These are phyloP conservation scores for Penaeus japonicus DNA, from an alignment of 1,140 invertebrate genomes.

Conservation along the genomic window DNA sequence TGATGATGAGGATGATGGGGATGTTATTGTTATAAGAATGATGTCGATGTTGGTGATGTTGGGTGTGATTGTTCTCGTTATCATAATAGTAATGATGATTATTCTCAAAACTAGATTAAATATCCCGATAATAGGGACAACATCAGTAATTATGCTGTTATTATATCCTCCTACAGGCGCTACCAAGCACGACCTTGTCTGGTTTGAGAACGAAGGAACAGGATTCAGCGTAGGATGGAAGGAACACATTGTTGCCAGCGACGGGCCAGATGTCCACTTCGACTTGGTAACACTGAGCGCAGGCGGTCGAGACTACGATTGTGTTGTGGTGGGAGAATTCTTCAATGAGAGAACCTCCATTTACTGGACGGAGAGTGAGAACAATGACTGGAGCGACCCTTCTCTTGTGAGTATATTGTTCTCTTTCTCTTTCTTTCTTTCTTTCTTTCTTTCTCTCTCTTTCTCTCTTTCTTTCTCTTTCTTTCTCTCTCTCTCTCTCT, in stretches of 20 bases:
- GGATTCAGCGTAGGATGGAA: conserved; percentile 61
- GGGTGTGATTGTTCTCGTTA: too few relatives aligned
- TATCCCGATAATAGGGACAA: neutral
- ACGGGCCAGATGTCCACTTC: conserved; percentile 64
- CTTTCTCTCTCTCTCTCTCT: neutral
- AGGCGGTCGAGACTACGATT: conserved; percentile 60
- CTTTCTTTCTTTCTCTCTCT: neutral
- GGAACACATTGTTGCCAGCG: conserved; percentile 61
- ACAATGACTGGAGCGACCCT: conserved; percentile 62
- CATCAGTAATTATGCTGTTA: neutral
- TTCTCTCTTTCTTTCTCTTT: neutral
- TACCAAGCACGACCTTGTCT: conserved; percentile 34
- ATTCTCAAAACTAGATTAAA: too few relatives aligned
- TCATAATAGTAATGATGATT: neutral
- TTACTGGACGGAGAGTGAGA: conserved; percentile 62
- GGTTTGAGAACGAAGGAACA: conserved; percentile 45
- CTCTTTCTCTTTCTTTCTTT: neutral
- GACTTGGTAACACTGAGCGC: conserved; percentile 60
- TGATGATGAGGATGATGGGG: too few relatives aligned
- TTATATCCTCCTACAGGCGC: neutral
- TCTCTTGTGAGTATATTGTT: conserved; percentile 59
- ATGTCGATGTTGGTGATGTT: too few relatives aligned
- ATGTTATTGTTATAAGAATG: too few relatives aligned
- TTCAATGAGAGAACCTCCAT: conserved; percentile 62
- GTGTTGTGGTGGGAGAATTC: conserved; percentile 63